Conservation (phyloP, 2,113 vertebrate genomes). For the Arvicanthis niloticus region DNA sequence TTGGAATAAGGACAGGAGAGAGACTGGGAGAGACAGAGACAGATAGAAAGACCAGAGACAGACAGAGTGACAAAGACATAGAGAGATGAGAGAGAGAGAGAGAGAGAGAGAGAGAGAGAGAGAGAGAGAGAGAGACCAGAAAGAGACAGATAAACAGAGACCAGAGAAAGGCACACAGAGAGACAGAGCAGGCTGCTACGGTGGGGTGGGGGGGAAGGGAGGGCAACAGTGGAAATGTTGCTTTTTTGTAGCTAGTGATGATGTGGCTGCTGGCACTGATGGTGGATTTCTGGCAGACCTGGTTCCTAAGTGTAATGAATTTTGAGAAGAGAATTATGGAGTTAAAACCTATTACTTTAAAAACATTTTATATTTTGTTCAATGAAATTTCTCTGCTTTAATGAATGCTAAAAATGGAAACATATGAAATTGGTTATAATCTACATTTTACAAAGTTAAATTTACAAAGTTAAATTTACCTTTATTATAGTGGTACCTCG, state of each 20-base stretch:
- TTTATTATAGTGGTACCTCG: constrained; percentile 37
- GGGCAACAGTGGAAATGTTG: background rate
- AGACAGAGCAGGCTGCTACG: no score
- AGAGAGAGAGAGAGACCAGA: background rate
- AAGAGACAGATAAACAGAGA: background rate
- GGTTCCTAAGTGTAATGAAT: background rate
- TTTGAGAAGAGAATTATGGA: background rate
- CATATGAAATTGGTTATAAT: constrained; percentile 15
- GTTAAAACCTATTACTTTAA: background rate
- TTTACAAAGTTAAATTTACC: background rate
- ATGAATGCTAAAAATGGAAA: background rate
- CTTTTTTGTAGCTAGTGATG: background rate
- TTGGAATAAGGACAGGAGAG: background rate
- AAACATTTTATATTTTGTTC: constrained; percentile 10
- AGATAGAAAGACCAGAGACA: background rate
- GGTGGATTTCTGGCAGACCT: background rate
- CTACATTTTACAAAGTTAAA: no score
- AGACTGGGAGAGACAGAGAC: background rate
- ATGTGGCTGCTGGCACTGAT: background rate
- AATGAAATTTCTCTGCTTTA: background rate
- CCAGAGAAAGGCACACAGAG: background rate
- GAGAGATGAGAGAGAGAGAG: no score
- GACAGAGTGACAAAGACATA: no score
- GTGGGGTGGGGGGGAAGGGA: no score
- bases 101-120: background rate